Base-by-base conservation (phyloP, 2,888 invertebrate species). In the Sarcophaga variegata region DNA sequence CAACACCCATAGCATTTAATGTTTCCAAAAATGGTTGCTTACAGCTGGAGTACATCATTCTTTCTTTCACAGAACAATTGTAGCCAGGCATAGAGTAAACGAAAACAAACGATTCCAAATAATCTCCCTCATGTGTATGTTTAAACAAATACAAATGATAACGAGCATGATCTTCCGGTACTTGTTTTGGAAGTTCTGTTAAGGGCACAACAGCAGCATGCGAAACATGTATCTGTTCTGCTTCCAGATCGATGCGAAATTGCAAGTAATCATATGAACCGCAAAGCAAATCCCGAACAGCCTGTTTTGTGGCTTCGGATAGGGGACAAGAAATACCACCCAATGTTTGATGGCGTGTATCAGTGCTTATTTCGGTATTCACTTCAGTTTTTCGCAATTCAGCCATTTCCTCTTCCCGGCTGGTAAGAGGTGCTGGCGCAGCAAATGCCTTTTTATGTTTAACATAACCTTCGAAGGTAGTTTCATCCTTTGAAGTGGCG, bases 41-140 rank as follows among this genome's bases (percentile, higher is more conserved):
- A 94, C 99, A 99, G 91, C 99, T 99, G 0, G 99, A 99, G 94
- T 99, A 99, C 92, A 99, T 94, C 99, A 99, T 99, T 89, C 99
- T 95, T 93, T 99, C 99, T 92, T 98, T 99, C 90, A 99, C 98
- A 88, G 98, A 96, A 93, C 98, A 98, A 87, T 95, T 96, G 93
- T 98, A 99, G 5, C 99, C 99, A 4, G 99, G 99, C 97, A 99
- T 98, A 11, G 99, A 98, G 94, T 99, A 99, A 91, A 99, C 97
- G 94, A 99, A 99, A 86, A 99, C 96, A 93, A 96, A 95, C 91
- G 96, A 97, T 91, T 98, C 97, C 92, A 96, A 94, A 90, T 96
- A 97, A 92, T 98, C 98, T 45, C 98, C 98, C 93, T 99, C 99
- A 91, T 98, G 97, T 0, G 97, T 96, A 93, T 99, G 99, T 90